phyloP scores from a whole-genome alignment of 2,113 vertebrate genomes.

The Notiomystis cincta region DNA sequence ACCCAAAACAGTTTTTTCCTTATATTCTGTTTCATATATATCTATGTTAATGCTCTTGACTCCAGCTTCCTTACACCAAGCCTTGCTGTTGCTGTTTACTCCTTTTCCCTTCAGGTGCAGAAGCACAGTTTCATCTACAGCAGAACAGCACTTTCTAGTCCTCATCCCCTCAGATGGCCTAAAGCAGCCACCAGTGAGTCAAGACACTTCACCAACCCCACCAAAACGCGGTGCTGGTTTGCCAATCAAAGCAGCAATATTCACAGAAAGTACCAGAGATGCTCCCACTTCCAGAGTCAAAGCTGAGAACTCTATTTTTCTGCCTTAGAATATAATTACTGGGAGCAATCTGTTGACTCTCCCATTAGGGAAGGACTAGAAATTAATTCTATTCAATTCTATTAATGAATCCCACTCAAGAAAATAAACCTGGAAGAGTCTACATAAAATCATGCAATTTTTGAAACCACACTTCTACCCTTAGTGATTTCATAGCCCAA shows the following conservation, averaged over 20 bases:
- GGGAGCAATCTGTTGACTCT: background rate
- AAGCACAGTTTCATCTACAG: background rate
- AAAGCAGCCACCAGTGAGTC: background rate
- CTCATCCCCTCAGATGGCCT: background rate
- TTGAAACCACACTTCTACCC: background rate
- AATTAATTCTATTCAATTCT: background rate
- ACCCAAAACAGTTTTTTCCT: constrained; percentile 13
- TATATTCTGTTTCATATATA: background rate
- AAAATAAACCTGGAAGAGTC: background rate
- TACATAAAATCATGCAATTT: background rate
- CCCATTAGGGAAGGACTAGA: background rate
- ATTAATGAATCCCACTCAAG: background rate
- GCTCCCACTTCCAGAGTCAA: background rate
- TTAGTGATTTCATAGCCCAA: background rate
- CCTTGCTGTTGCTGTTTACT: background rate
- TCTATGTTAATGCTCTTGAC: background rate
- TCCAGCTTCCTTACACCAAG: background rate
- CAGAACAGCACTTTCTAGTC: background rate
- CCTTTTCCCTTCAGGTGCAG: background rate
- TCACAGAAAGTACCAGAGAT: background rate
- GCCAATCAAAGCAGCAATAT: background rate
- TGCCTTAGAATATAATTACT: background rate
- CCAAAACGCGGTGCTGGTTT: background rate
- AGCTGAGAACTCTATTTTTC: background rate
- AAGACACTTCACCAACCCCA: background rate